Evolutionary conservation across 2,888 invertebrate genomes (phyloP).

Genomic region (Tinea trinotella): DNA sequence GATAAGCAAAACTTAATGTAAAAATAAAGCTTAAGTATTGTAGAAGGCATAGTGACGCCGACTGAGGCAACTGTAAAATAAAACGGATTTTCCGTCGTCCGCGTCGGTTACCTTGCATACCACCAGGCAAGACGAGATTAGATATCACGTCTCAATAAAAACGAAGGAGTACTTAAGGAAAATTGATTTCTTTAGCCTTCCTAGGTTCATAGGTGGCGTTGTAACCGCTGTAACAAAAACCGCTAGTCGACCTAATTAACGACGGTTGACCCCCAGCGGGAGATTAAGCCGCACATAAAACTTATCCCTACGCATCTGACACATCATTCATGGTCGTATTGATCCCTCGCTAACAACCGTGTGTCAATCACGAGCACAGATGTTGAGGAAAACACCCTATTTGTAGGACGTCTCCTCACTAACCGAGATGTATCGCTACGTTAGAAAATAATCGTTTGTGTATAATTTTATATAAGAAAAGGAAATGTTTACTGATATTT

Average conservation of each 20-base stretch:
- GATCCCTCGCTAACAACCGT: constrained; percentile 11
- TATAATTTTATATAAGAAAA: too few relatives aligned
- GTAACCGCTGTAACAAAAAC: constrained; percentile 12
- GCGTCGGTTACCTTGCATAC: too few relatives aligned
- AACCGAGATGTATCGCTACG: too few relatives aligned
- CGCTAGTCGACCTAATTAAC: constrained; percentile 17
- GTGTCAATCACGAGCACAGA: constrained; percentile 13
- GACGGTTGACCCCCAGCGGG: constrained; percentile 2
- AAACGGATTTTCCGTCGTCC: too few relatives aligned
- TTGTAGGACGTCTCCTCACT: neutral
- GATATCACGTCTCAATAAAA: too few relatives aligned
- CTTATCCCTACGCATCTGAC: constrained; percentile 23
- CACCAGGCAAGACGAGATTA: too few relatives aligned
- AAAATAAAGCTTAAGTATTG: too few relatives aligned
- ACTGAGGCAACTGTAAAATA: too few relatives aligned
- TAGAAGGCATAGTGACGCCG: too few relatives aligned
- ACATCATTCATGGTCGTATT: constrained; percentile 13
- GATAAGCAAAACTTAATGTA: too few relatives aligned
- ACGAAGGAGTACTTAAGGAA: neutral
- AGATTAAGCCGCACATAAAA: constrained; percentile 48
- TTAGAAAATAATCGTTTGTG: too few relatives aligned
- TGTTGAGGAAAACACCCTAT: constrained; percentile 6
- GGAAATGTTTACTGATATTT: too few relatives aligned
- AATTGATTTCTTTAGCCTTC: neutral
- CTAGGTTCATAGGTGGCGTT: neutral